A percentile compares a stretch with the other conserved stretches of the same genome.
Conservation (phyloP, 1,140 invertebrate genomes). For the Sycophila sp. region DNA sequence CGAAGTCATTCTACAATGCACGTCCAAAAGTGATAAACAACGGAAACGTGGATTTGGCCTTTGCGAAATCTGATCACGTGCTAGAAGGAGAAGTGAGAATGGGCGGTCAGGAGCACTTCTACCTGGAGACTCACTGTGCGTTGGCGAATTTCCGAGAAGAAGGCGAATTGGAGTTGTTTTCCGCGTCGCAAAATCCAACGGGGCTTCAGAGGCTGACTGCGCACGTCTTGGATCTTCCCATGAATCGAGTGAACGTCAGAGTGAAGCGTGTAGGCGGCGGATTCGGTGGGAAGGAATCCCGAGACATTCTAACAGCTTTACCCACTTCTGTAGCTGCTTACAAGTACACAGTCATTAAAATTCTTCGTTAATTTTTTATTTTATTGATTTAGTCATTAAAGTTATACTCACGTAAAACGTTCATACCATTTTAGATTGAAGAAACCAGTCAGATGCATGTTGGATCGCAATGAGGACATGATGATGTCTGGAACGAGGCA, state of each 20-base stretch:
- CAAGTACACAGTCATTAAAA: constrained; percentile 43
- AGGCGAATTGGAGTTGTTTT: constrained; percentile 87
- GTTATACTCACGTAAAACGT: not conserved
- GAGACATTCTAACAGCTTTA: constrained; percentile 71
- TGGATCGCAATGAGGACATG: constrained; percentile 97
- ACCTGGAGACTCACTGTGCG: constrained; percentile 85
- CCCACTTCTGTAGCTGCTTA: constrained; percentile 77
- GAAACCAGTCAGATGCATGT: constrained; percentile 84
- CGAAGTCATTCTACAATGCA: constrained; percentile 73
- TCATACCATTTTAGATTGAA: constrained; percentile 70
- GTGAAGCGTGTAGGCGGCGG: constrained; percentile 92
- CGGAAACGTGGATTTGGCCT: constrained; percentile 76
- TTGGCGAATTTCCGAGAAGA: constrained; percentile 82
- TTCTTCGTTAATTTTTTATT: not conserved
- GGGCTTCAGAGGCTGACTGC: constrained; percentile 80
- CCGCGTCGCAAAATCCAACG: constrained; percentile 83
- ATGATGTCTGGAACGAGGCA: constrained; percentile 85
- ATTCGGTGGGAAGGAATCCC: constrained; percentile 95
- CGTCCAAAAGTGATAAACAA: constrained; percentile 67
- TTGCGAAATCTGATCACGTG: constrained; percentile 71
- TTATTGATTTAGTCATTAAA: not conserved
- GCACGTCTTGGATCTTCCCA: constrained; percentile 76
- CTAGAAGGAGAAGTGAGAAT: constrained; percentile 80
- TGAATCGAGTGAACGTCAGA: constrained; percentile 79
- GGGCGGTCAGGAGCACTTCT: constrained; percentile 96